Evolutionary conservation across 2,113 vertebrate genomes (phyloP).

Genomic region (Hemiscyllium ocellatum): DNA sequence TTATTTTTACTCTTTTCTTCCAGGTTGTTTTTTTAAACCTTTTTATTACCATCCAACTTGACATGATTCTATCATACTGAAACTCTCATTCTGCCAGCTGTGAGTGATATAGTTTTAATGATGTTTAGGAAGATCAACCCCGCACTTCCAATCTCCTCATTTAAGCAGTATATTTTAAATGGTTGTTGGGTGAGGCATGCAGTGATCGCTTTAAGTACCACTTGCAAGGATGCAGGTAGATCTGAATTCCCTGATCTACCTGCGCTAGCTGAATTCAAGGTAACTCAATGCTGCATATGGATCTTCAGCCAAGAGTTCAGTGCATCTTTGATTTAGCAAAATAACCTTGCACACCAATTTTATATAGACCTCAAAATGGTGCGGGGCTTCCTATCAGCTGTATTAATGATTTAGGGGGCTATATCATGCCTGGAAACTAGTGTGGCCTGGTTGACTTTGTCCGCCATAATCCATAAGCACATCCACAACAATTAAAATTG

Average conservation of each 20-base stretch:
- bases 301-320: neutral
- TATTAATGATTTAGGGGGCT: neutral
- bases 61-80: neutral
- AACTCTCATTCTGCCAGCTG: neutral
- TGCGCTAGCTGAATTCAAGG: neutral
- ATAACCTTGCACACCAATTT: neutral
- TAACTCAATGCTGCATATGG: neutral
- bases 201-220: neutral
- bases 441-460: neutral
- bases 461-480: neutral
- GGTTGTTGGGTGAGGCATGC: neutral
- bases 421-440: neutral
- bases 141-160: neutral
- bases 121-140: neutral
- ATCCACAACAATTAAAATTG: neutral
- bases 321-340: neutral
- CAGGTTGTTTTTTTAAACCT: neutral
- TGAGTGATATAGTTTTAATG: neutral
- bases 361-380: neutral
- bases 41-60: neutral
- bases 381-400: neutral
- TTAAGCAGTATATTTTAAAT: neutral
- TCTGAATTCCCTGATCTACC: neutral
- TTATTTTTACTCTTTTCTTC: neutral
- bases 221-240: neutral